Conservation (phyloP, 2,113 vertebrate species). For the Trogon melanurus region DNA sequence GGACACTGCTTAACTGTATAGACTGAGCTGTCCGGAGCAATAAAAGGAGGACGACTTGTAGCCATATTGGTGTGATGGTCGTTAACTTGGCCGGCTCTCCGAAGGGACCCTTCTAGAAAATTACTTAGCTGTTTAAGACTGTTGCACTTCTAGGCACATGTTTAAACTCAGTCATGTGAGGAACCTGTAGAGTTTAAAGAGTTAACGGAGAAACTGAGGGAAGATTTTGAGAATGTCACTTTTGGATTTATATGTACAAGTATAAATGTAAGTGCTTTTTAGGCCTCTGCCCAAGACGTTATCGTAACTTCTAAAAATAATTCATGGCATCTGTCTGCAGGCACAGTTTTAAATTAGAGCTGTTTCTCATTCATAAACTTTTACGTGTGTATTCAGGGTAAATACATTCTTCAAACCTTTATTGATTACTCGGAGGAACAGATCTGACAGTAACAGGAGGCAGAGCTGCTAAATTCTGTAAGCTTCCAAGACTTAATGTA, state of each 20-base stretch:
- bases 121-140: neutral
- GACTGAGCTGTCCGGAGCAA: too few species aligned
- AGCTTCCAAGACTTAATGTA: neutral
- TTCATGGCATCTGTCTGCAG: conserved; percentile 5
- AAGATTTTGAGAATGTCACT: neutral
- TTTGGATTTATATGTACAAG: neutral
- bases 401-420: neutral
- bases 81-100: too few species aligned
- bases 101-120: too few species aligned
- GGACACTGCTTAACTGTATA: too few species aligned
- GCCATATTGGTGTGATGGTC: too few species aligned
- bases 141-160: neutral
- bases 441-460: neutral
- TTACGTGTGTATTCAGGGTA: neutral
- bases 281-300: conserved; percentile 18
- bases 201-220: neutral
- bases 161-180: neutral
- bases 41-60: too few species aligned
- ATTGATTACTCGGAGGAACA: conserved; percentile 9
- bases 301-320: conserved; percentile 18
- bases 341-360: conserved; percentile 31
- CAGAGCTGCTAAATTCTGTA: neutral
- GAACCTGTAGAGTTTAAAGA: neutral
- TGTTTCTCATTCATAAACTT: conserved; percentile 52
- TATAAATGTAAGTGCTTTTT: neutral